Evolutionary conservation across 2,797 vertebrate genomes (phyloP).

Genomic region (Smutsia temminckii): DNA sequence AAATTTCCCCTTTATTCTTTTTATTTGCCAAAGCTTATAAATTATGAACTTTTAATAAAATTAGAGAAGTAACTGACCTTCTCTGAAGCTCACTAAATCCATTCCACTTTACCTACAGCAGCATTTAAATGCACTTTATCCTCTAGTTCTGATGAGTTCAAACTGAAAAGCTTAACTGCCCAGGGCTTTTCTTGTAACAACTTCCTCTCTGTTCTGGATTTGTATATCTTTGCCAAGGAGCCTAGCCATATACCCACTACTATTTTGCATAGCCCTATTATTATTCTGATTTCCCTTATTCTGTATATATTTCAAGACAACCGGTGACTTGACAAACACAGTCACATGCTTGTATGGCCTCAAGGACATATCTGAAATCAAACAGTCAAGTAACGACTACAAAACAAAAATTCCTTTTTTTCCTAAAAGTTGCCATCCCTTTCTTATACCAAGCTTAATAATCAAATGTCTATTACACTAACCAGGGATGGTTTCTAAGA

Average conservation of each 20-base stretch:
- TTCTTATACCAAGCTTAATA: background rate
- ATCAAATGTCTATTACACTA: background rate
- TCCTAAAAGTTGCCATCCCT: background rate
- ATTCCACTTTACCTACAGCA: background rate
- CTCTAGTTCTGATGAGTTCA: background rate
- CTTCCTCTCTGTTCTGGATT: background rate
- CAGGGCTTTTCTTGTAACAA: background rate
- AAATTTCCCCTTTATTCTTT: background rate
- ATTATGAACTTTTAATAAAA: conserved; percentile 9
- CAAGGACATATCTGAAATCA: background rate
- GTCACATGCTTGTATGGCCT: background rate
- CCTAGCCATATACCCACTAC: background rate
- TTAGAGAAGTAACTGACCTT: background rate
- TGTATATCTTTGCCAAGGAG: background rate
- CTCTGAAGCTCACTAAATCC: conserved; percentile 2
- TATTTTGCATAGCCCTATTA: background rate
- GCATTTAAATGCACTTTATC: background rate
- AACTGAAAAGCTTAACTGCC: background rate
- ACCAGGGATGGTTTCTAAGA: background rate
- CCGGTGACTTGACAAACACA: background rate
- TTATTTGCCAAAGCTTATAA: background rate
- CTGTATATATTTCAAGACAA: background rate
- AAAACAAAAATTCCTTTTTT: background rate
- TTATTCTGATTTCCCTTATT: background rate
- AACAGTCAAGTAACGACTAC: background rate